A percentile compares a stretch with the other conserved stretches of the same genome.
Evolutionary conservation across 2,888 invertebrate genomes (phyloP).

Genomic region (Lottia gigantea): DNA sequence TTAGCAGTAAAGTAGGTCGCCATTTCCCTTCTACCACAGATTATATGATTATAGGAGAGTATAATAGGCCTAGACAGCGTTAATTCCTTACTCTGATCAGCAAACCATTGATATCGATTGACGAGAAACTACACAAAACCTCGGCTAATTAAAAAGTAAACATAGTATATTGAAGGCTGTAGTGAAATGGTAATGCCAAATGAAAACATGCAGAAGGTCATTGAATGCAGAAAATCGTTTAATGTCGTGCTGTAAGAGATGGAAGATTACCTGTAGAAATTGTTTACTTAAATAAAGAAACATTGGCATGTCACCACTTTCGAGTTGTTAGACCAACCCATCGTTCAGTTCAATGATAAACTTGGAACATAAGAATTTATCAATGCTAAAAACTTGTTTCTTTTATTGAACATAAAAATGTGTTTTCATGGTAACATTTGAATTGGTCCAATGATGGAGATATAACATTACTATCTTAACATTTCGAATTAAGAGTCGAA

Average conservation of each 20-base stretch:
- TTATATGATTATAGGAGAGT: neutral
- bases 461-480: too few species aligned
- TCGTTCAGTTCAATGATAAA: too few species aligned
- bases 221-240: neutral
- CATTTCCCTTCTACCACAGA: neutral
- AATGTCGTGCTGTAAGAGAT: neutral
- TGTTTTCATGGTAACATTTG: too few species aligned
- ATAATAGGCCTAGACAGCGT: neutral
- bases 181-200: neutral
- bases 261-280: neutral
- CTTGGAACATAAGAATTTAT: too few species aligned
- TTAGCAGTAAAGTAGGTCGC: neutral
- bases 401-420: too few species aligned
- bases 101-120: neutral
- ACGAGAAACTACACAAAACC: constrained; percentile 1
- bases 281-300: neutral
- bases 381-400: too few species aligned
- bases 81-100: constrained; percentile 4
- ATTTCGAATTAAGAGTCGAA: too few species aligned
- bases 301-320: neutral
- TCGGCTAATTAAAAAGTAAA: constrained; percentile 8
- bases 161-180: neutral
- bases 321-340: neutral
- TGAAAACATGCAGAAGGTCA: neutral
- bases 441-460: too few species aligned